phyloP scores from a whole-genome alignment of 2,797 vertebrate genomes.

The Hapalemur alaotrensis region DNA sequence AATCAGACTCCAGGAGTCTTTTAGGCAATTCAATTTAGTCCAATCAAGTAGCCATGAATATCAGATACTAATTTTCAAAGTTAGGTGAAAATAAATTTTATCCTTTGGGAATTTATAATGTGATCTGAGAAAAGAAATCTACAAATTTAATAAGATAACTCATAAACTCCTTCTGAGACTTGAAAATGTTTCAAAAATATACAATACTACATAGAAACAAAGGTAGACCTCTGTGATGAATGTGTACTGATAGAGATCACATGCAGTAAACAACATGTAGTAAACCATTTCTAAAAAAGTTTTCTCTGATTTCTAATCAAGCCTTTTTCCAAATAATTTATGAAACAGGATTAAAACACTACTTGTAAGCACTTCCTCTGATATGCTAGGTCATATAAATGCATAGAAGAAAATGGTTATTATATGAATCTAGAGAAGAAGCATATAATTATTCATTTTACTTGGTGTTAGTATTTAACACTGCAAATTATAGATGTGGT shows the following conservation, averaged over 20 bases:
- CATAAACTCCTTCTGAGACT: not conserved
- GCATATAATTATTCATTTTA: slow-evolving; percentile 38
- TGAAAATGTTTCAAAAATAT: not conserved
- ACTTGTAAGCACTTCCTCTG: not conserved
- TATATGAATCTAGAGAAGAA: slow-evolving; percentile 31
- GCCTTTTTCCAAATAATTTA: not conserved
- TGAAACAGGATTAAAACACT: slow-evolving; percentile 16
- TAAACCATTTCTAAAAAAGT: not conserved
- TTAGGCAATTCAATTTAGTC: not conserved
- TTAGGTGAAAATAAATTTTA: not conserved
- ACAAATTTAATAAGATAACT: not conserved
- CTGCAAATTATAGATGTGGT: slow-evolving; percentile 10
- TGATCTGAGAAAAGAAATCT: not conserved
- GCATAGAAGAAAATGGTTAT: slow-evolving; percentile 42
- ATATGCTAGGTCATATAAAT: slow-evolving; percentile 1
- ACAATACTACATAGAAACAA: not conserved
- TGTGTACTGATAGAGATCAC: not conserved
- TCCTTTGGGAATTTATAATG: not conserved
- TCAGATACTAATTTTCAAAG: not conserved
- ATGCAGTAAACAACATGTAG: not conserved
- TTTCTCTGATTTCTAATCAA: not conserved
- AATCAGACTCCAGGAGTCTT: not conserved
- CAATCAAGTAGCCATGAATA: not conserved
- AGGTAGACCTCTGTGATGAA: not conserved
- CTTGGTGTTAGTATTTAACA: slow-evolving; percentile 38